Evolutionary conservation across 2,888 invertebrate genomes (phyloP).

Genomic region (Eutolmus rufibarbis): DNA sequence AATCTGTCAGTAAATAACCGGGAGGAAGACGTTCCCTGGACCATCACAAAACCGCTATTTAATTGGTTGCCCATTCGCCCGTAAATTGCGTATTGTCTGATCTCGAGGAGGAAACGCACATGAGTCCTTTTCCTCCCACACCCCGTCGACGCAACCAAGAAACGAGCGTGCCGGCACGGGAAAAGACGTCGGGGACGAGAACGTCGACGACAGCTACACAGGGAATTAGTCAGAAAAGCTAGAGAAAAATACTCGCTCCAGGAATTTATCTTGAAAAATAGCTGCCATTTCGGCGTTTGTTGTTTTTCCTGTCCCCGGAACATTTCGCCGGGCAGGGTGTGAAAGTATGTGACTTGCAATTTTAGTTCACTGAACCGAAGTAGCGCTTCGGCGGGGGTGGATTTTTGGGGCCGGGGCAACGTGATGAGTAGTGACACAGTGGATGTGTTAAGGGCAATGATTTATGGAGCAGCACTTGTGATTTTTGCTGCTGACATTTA

Average conservation of each 20-base stretch:
- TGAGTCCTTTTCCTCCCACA: neutral
- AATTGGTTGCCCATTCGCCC: constrained; percentile 51
- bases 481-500: constrained; percentile 53
- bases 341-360: constrained; percentile 53
- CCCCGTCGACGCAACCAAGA: neutral
- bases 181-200: neutral
- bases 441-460: constrained; percentile 50
- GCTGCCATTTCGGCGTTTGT: constrained; percentile 34
- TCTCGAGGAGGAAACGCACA: constrained; percentile 26
- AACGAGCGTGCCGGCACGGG: neutral
- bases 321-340: constrained; percentile 48
- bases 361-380: constrained; percentile 52
- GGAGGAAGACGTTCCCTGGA: constrained; percentile 8
- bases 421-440: constrained; percentile 52
- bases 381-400: constrained; percentile 38
- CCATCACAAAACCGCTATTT: constrained; percentile 43
- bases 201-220: neutral
- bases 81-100: constrained; percentile 49
- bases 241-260: constrained; percentile 15
- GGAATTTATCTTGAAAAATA: constrained; percentile 47
- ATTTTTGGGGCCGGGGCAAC: constrained; percentile 23
- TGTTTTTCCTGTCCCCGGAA: constrained; percentile 37
- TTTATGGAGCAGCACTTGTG: constrained; percentile 50
- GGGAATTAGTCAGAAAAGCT: constrained; percentile 8
- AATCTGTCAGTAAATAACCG: constrained; percentile 43